Conservation (phyloP, 2,888 invertebrate genomes). For the Megaustenia siamemsis region DNA sequence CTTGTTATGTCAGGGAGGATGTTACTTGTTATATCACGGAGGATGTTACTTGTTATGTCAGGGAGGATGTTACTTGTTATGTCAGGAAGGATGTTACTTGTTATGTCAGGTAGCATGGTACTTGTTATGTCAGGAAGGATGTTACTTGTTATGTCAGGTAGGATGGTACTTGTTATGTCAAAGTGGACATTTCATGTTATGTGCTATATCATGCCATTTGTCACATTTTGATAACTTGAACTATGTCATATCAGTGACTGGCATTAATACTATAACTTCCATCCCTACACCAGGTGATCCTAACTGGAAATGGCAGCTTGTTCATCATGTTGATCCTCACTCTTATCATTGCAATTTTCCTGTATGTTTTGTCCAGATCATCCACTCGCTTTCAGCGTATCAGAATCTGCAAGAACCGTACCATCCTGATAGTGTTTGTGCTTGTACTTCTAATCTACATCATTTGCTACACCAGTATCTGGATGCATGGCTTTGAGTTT, state of each 20-base stretch:
- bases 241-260: too few relatives aligned
- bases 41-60: too few relatives aligned
- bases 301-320: conserved; percentile 53
- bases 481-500: conserved; percentile 73
- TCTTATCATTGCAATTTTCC: conserved; percentile 57
- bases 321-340: conserved; percentile 53
- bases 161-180: too few relatives aligned
- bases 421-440: conserved; percentile 69
- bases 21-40: too few relatives aligned
- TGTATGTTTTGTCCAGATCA: conserved; percentile 60
- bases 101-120: too few relatives aligned
- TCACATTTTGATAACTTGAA: too few relatives aligned
- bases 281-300: conserved; percentile 60
- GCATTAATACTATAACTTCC: background rate
- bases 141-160: too few relatives aligned
- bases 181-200: background rate
- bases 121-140: too few relatives aligned
- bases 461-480: conserved; percentile 74
- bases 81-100: too few relatives aligned
- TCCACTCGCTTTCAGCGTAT: conserved; percentile 62
- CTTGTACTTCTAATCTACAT: conserved; percentile 70
- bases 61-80: too few relatives aligned
- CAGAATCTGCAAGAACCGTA: conserved; percentile 69
- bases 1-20: too few relatives aligned
- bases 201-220: too few relatives aligned